Conservation (phyloP, 2,797 vertebrate species). For the Leontocebus nigricollis region DNA sequence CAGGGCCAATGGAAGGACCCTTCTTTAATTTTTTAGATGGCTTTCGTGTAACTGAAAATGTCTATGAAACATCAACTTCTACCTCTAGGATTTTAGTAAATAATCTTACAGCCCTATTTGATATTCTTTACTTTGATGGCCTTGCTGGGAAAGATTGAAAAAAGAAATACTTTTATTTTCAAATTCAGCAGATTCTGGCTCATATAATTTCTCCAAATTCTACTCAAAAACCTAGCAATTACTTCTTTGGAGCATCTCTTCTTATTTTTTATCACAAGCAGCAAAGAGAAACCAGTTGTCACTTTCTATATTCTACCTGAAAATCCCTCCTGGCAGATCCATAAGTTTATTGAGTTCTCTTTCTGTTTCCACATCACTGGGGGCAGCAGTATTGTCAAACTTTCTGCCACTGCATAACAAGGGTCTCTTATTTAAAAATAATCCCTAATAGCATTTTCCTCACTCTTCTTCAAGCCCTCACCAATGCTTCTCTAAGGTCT, state of each 20-base stretch:
- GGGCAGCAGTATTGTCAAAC: background rate
- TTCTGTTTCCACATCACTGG: background rate
- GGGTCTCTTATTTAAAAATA: background rate
- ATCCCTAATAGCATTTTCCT: background rate
- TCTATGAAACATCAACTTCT: background rate
- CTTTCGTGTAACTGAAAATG: background rate
- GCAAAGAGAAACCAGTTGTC: background rate
- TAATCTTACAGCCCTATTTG: background rate
- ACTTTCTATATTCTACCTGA: background rate
- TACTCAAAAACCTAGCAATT: background rate
- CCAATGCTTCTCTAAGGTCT: background rate
- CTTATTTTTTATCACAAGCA: background rate
- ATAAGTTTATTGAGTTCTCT: background rate
- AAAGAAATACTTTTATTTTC: constrained; percentile 51
- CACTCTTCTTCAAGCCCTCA: background rate
- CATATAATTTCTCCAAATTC: constrained; percentile 32
- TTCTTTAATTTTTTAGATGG: background rate
- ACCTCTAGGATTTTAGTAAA: background rate
- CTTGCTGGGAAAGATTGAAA: background rate
- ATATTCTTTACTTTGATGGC: background rate
- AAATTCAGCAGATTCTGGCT: constrained; percentile 30
- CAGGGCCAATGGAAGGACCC: background rate
- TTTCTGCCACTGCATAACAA: background rate
- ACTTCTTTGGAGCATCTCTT: background rate
- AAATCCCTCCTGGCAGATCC: background rate